phyloP scores from a whole-genome alignment of 2,113 vertebrate genomes.

The Parus major region DNA sequence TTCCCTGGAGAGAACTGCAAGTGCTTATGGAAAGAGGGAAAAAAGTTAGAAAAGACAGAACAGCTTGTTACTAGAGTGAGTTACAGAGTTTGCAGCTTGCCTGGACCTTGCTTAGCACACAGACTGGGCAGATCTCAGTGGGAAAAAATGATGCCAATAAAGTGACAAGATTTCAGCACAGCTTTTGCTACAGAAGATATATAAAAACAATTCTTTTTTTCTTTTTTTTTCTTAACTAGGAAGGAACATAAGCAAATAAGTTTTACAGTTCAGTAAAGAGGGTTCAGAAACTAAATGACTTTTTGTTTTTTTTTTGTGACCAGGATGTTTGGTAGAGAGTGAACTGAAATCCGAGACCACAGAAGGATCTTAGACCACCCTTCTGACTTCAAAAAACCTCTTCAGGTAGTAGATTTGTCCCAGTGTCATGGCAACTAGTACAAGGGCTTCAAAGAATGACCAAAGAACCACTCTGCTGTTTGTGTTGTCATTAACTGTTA shows the following conservation, averaged over 20 bases:
- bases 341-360: conserved; percentile 64
- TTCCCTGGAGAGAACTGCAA: conserved; percentile 30
- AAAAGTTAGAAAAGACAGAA: background rate
- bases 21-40: background rate
- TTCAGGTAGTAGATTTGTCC: conserved; percentile 99
- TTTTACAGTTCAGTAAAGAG: conserved; percentile 74
- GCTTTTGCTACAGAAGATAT: conserved; percentile 62
- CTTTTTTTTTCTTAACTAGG: conserved; percentile 37
- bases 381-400: conserved; percentile 99
- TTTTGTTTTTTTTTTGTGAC: conserved; percentile 61
- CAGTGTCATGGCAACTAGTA: conserved; percentile 98
- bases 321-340: conserved; percentile 80
- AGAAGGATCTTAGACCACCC: conserved; percentile 88
- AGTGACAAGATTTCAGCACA: conserved; percentile 63
- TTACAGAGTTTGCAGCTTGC: conserved; percentile 47
- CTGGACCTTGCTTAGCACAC: conserved; percentile 36
- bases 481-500: conserved; percentile 98
- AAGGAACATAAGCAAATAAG: conserved; percentile 68
- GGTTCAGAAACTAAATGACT: conserved; percentile 71
- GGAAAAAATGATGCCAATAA: conserved; percentile 60
- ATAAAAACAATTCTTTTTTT: conserved; percentile 32
- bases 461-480: conserved; percentile 99
- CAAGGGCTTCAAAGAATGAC: conserved; percentile 99
- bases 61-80: conserved; percentile 27
- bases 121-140: conserved; percentile 55